Percentiles rank a stretch among this genome's conserved stretches.
These are phyloP conservation scores for Tetheella fluctuosa DNA, from an alignment of 2,888 invertebrate genomes.

Conservation along the genomic window DNA sequence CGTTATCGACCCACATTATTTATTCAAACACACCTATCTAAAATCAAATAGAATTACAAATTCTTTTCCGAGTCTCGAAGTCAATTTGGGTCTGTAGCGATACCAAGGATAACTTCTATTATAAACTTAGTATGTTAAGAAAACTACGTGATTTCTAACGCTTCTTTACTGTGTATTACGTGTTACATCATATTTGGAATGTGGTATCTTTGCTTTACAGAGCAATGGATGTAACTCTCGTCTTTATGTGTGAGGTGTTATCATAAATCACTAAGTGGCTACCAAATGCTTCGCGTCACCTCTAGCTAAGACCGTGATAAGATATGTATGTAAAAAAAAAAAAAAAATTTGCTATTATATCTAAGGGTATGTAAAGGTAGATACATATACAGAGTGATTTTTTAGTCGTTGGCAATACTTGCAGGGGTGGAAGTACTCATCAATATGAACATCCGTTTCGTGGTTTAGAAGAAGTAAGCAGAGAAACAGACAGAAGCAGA, in stretches of 20 bases:
- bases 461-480: too few relatives aligned
- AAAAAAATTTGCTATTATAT: too few relatives aligned
- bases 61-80: constrained; percentile 47
- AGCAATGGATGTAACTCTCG: constrained; percentile 42
- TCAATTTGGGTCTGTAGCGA: constrained; percentile 57
- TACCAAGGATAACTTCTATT: constrained; percentile 56
- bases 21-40: constrained; percentile 20
- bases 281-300: constrained; percentile 50
- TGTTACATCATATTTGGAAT: constrained; percentile 19
- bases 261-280: constrained; percentile 52
- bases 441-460: too few relatives aligned
- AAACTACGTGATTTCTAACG: constrained; percentile 22
- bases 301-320: constrained; percentile 61
- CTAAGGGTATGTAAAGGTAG: too few relatives aligned
- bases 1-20: constrained; percentile 16
- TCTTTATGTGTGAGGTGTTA: constrained; percentile 38
- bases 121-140: constrained; percentile 32
- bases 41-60: constrained; percentile 39
- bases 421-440: too few relatives aligned
- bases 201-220: constrained; percentile 19
- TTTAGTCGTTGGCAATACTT: too few relatives aligned
- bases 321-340: too few relatives aligned
- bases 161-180: constrained; percentile 31
- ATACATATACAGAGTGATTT: too few relatives aligned
- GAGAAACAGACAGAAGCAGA: too few relatives aligned